Evolutionary conservation across 2,797 vertebrate genomes (phyloP), one percentile per base, ranked within the genome.

Genomic region (Acanthurus leucopareius): DNA sequence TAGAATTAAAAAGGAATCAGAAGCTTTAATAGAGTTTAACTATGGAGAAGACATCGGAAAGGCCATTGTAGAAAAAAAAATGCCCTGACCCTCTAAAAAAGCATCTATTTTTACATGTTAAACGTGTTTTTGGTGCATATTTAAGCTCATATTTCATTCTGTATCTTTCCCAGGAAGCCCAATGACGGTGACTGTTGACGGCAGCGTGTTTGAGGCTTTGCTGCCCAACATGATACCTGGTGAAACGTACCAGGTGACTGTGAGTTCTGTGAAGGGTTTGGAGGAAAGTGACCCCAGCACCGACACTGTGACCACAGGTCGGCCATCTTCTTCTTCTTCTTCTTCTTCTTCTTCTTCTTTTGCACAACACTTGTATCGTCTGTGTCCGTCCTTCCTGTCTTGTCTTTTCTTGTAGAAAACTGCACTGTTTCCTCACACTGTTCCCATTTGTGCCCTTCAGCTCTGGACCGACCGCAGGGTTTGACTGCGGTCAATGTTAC

Each of bases 271-370:
- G 85, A 98, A 97, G 89, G 98, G 97, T 57, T 96, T 97, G 68
- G 97, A 99, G 84, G 97, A 99, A 81, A 99, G 98, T 0, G 96
- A 97, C 19, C 96, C 98, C 0, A 40, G 94, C 83, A 96, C 96
- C 0, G 96, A 96, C 82, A 93, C 73, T 0, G 88, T 99, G 16
- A 96, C 93, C 83, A 97, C 98, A 96, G 97, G 98, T 99, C 10
- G 20, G 81, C 14, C 22, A 40, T 45, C 17, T 28, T 57, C 61
- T 45, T 42, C 40, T 42, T 42, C 28, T 32, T 32, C 28, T 28
- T 28, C 28, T 44, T 17, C n/a, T 51, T 6, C 54, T 42, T 28
- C 11, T 47, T 25, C 28, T 51, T 9, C 56, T 38, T 40, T 20
- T 35, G 9, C 11, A 2, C 15, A 13, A 19, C 57, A 3, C 44